phyloP scores from a whole-genome alignment of 2,113 vertebrate genomes.

The Coryphaenoides rupestris region DNA sequence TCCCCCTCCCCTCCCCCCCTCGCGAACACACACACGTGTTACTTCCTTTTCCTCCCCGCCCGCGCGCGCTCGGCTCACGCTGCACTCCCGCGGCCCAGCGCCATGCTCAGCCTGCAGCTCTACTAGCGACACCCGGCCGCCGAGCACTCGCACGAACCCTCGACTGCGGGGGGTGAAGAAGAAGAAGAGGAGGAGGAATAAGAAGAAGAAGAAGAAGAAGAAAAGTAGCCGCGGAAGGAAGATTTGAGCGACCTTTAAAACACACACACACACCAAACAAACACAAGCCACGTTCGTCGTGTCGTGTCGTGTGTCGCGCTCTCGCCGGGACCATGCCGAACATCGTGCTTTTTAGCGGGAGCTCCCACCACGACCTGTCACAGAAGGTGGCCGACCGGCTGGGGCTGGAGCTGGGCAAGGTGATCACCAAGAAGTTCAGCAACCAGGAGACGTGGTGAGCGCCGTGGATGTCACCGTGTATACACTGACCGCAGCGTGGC shows the following conservation, averaged over 20 bases:
- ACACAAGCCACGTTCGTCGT: too few relatives aligned
- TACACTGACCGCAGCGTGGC: not conserved
- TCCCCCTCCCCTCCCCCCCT: too few relatives aligned
- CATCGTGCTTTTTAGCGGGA: conserved; percentile 79
- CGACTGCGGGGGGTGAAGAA: conserved; percentile 13
- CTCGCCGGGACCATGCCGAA: conserved; percentile 64
- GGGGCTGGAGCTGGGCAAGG: conserved; percentile 81
- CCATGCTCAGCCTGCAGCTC: conserved; percentile 48
- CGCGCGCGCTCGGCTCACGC: conserved; percentile 4
- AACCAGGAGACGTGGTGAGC: conserved; percentile 87
- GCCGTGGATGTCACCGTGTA: not conserved
- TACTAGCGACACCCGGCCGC: conserved; percentile 32
- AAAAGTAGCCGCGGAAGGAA: too few relatives aligned
- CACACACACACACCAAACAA: too few relatives aligned
- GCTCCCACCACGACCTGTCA: conserved; percentile 78
- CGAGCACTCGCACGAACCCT: conserved; percentile 21
- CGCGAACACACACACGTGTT: not conserved
- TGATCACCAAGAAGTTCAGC: conserved; percentile 92
- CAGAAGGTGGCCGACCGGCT: conserved; percentile 77
- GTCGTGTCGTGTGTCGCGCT: not conserved
- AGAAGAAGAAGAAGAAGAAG: too few relatives aligned
- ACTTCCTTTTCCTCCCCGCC: conserved; percentile 52
- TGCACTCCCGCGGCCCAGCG: conserved; percentile 23
- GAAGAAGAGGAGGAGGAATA: too few relatives aligned
- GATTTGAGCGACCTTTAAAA: too few relatives aligned